Conservation (phyloP, 2,113 vertebrate species). For the Typhlomys cinereus region DNA sequence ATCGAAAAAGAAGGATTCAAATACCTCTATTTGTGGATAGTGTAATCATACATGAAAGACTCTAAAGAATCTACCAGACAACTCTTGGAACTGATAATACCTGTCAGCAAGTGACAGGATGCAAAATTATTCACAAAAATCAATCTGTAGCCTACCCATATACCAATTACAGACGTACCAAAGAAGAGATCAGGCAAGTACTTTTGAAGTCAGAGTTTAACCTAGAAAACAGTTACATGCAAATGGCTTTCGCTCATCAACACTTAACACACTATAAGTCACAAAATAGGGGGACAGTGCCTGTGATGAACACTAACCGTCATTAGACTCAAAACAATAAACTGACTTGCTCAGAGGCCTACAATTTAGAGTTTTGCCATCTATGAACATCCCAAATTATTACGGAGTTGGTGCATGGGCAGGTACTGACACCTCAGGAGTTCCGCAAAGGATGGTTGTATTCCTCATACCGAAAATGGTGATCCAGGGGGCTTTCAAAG, state of each 20-base stretch:
- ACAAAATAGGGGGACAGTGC: not conserved
- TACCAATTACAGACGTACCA: not conserved
- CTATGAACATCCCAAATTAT: not conserved
- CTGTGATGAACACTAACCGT: not conserved
- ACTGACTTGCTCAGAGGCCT: not conserved
- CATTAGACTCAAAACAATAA: not conserved
- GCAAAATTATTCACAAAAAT: not conserved
- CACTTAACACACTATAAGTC: not conserved
- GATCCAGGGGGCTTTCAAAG: not conserved
- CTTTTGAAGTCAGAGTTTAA: not conserved
- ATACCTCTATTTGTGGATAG: not conserved
- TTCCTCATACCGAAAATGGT: conserved; percentile 60
- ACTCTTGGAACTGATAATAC: not conserved
- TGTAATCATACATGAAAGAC: not conserved
- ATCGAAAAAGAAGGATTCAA: not conserved
- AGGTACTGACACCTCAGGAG: not conserved
- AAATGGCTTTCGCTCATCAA: not conserved
- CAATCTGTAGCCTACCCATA: not conserved
- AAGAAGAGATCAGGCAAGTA: not conserved
- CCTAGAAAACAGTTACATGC: not conserved
- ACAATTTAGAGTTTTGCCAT: not conserved
- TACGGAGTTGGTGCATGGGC: not conserved
- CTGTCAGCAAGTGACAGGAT: too few relatives aligned
- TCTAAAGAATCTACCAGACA: not conserved
- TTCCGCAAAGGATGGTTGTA: fast-evolving